These are phyloP conservation scores for Mylabris sibirica DNA, from an alignment of 2,888 invertebrate genomes.

Conservation along the genomic window DNA sequence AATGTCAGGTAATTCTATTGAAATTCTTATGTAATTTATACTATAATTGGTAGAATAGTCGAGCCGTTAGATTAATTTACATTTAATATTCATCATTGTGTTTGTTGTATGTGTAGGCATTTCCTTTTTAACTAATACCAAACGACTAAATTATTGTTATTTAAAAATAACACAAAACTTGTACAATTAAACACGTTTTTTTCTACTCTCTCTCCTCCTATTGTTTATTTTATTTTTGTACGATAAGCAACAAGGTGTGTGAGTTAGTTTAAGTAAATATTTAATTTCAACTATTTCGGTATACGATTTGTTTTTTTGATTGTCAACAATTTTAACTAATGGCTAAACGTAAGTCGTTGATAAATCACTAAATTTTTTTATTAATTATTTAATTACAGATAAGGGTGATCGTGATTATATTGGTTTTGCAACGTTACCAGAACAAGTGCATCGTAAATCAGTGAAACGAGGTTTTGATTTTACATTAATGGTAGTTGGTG, in stretches of 20 bases:
- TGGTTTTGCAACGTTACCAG: conserved; percentile 94
- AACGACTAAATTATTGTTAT: not conserved
- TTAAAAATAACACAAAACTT: not conserved
- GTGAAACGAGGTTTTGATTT: conserved; percentile 97
- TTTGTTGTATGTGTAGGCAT: not conserved
- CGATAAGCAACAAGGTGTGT: not conserved
- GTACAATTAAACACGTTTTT: not conserved
- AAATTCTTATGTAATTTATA: not conserved
- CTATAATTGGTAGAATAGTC: not conserved
- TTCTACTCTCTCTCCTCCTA: not conserved
- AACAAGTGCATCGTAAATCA: conserved; percentile 95
- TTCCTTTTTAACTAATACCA: conserved; percentile 1
- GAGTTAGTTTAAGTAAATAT: not conserved
- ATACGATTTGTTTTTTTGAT: not conserved
- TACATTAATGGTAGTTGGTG: conserved; percentile 95
- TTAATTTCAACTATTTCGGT: not conserved
- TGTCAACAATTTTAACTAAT: not conserved
- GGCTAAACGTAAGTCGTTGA: conserved; percentile 2
- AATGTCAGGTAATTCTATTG: not conserved
- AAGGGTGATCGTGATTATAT: conserved; percentile 79
- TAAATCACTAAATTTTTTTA: not conserved
- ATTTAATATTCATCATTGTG: not conserved
- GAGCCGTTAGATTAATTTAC: not conserved
- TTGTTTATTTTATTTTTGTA: not conserved
- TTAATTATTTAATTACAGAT: conserved; percentile 31